Evolutionary conservation across 2,888 invertebrate species (phyloP), one percentile per base, ranked within the genome.

Genomic region (Erebia ligea): DNA sequence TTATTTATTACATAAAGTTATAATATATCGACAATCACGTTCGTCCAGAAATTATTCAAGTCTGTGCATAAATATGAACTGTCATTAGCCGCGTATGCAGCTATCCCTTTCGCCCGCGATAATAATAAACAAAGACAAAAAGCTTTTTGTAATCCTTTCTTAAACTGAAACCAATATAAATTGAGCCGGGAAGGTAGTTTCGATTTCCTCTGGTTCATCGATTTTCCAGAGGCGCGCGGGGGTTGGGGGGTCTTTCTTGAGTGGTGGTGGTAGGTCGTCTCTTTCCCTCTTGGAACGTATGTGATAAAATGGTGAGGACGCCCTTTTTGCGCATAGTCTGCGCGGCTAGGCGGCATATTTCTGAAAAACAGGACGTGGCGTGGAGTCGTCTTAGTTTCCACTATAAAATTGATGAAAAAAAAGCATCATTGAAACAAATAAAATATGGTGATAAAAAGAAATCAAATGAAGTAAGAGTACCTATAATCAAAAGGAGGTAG

Each of bases 251-350:
- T 77, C 80, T 74, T 57, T 13, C 19, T 76, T 70, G 58, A 76
- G 67, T 71, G 80, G 80, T 75, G 75, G 75, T 69, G 67, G n/a
- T 68, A 73, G 61, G 72, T 76, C 72, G 76, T 87, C 90, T 80
- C 85, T 67, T 72, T 91, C 83, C 74, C 70, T 76, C 89, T 77
- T 81, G 88, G 88, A 84, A 87, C 89, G 91, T 90, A 91, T 90
- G 90, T 87, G 91, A 87, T 87, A 86, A 88, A 88, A 87, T 83
- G 86, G 85, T 86, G 84, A 87, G 87, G 90, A 89, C 89, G 88
- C 86, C 90, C 91, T 93, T 93, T 93, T 92, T 92, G 92, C 90
- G 88, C 85, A 86, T 88, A 87, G 92, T 92, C 93, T 92, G 91
- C 88, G 81, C 86, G 88, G 87, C 90, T 91, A 91, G 91, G 88